Evolutionary conservation across 2,797 vertebrate genomes (phyloP).

Genomic region (Coranthus polyacanthus): DNA sequence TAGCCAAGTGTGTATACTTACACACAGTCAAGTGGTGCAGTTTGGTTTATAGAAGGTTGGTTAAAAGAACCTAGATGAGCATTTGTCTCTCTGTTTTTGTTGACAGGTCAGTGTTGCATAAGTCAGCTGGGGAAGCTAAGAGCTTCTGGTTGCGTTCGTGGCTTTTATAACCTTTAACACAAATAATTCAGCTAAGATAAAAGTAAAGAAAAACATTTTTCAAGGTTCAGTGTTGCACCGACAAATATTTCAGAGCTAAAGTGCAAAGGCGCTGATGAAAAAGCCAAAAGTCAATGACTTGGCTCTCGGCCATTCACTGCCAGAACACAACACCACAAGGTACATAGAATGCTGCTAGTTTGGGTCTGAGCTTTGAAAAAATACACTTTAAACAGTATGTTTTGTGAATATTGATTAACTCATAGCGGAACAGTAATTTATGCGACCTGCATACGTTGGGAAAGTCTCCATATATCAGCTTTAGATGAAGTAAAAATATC

Average conservation of each 20-base stretch:
- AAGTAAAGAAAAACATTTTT: background rate
- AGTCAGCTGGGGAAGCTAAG: background rate
- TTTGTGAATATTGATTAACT: constrained; percentile 1
- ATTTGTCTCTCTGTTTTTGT: background rate
- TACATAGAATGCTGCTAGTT: background rate
- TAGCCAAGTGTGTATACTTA: too few relatives aligned
- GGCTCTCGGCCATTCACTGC: background rate
- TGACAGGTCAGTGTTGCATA: background rate
- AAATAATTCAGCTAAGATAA: background rate
- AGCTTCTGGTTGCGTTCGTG: background rate
- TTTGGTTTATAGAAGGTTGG: too few relatives aligned
- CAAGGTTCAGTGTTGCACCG: background rate
- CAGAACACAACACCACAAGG: background rate
- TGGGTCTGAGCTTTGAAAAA: background rate
- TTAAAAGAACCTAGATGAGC: too few relatives aligned
- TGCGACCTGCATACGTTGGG: background rate
- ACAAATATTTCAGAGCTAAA: constrained; percentile 2
- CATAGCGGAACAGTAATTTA: background rate
- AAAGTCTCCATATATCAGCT: background rate
- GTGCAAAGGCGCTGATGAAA: constrained; percentile 1
- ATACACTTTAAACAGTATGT: too few relatives aligned
- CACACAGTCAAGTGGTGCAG: too few relatives aligned
- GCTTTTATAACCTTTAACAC: constrained; percentile 1
- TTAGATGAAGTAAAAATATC: background rate
- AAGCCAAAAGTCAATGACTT: background rate